Evolutionary conservation across 1,140 invertebrate genomes (phyloP).

Genomic region (Penaeus chinensis): DNA sequence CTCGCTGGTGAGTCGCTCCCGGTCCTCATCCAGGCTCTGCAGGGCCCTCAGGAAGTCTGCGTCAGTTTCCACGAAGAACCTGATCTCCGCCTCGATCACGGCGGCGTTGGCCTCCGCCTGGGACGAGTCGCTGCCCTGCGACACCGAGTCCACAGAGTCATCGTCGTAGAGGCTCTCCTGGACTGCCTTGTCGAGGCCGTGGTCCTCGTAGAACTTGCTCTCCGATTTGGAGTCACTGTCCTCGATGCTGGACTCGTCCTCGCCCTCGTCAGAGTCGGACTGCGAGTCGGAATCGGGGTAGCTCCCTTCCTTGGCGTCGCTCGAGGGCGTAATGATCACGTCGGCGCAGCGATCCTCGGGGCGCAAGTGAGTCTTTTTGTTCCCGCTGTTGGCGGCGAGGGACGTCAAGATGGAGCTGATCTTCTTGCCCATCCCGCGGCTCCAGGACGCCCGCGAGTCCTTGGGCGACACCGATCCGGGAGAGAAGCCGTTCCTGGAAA

Average conservation of each 20-base stretch:
- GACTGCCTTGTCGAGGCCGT: conserved; percentile 40
- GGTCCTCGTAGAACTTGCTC: conserved; percentile 39
- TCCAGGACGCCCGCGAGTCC: conserved; percentile 31
- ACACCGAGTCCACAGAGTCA: not conserved
- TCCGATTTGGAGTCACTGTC: conserved; percentile 47
- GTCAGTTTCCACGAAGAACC: conserved; percentile 50
- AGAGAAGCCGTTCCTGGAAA: conserved; percentile 31
- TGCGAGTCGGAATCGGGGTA: not conserved
- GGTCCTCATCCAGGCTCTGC: conserved; percentile 46
- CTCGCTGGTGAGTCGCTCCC: conserved; percentile 20
- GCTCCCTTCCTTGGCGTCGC: not conserved
- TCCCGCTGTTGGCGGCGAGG: not conserved
- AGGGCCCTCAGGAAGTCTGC: conserved; percentile 45
- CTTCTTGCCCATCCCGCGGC: conserved; percentile 43
- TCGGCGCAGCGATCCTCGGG: not conserved
- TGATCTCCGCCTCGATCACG: conserved; percentile 51
- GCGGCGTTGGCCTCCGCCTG: conserved; percentile 23
- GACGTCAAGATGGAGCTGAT: conserved; percentile 24
- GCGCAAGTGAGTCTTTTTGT: not conserved
- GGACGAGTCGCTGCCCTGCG: conserved; percentile 25
- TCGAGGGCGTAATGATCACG: not conserved
- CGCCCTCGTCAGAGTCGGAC: conserved; percentile 4
- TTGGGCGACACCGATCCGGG: not conserved
- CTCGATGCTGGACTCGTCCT: not conserved
- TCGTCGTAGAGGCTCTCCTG: conserved; percentile 48